These are phyloP conservation scores for Ophioninae sp. DNA, from an alignment of 2,888 invertebrate species.

Conservation along the genomic window DNA sequence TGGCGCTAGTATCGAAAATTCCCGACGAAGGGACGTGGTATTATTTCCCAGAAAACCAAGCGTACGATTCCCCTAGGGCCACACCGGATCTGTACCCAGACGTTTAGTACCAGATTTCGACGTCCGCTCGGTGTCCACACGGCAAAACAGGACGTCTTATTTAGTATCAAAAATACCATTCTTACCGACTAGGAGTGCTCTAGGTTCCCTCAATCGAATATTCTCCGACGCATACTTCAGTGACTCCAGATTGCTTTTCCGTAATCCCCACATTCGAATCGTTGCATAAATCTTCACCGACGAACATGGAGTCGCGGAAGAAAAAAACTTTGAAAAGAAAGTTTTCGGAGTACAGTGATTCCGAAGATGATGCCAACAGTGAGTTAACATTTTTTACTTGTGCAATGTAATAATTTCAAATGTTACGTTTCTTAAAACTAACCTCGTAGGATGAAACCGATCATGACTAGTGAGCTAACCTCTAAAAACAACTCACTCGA, in stretches of 20 bases:
- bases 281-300: neutral
- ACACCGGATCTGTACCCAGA: too few species aligned
- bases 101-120: too few species aligned
- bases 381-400: conserved; percentile 54
- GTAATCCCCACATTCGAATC: neutral
- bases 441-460: conserved; percentile 7
- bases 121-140: too few species aligned
- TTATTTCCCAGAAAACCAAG: too few species aligned
- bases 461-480: conserved; percentile 47
- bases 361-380: conserved; percentile 71
- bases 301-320: conserved; percentile 53
- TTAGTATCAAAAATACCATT: too few species aligned
- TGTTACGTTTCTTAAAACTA: conserved; percentile 4
- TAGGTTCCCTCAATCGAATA: too few species aligned
- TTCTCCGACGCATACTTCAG: too few species aligned
- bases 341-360: conserved; percentile 66
- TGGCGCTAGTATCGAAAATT: neutral
- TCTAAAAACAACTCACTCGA: neutral
- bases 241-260: too few species aligned
- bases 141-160: too few species aligned
- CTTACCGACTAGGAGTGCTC: too few species aligned
- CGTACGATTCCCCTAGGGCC: too few species aligned
- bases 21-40: too few species aligned
- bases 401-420: neutral
- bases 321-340: conserved; percentile 69